These are phyloP conservation scores for Xenentodon cancila DNA, from an alignment of 2,797 vertebrate species.

Conservation along the genomic window DNA sequence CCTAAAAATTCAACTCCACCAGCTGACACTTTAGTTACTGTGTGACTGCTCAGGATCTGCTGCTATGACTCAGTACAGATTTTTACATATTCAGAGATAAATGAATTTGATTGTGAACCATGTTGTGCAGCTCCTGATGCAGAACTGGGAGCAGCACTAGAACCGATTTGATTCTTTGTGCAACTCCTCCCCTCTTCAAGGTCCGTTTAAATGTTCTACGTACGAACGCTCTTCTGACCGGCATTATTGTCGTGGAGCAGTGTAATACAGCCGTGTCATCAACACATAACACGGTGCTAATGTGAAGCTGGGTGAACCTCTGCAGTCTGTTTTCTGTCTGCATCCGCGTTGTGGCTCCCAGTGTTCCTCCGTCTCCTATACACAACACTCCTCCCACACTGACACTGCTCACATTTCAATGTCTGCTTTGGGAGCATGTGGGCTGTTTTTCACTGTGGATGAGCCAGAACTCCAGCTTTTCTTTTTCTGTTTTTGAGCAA, in stretches of 20 bases:
- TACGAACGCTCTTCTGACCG: too few relatives aligned
- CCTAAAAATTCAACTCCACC: too few relatives aligned
- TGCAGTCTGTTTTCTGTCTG: too few relatives aligned
- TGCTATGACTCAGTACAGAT: too few relatives aligned
- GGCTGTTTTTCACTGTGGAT: constrained; percentile 35
- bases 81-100: too few relatives aligned
- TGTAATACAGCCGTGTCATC: constrained; percentile 11
- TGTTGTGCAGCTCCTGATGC: neutral
- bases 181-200: constrained; percentile 9
- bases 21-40: too few relatives aligned
- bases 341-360: constrained; percentile 17
- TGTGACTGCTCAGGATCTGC: too few relatives aligned
- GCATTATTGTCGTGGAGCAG: neutral
- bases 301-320: constrained; percentile 23
- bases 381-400: constrained; percentile 56
- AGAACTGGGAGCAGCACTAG: neutral
- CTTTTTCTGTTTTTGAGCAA: constrained; percentile 1
- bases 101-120: too few relatives aligned
- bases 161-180: too few relatives aligned
- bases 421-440: constrained; percentile 49
- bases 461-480: constrained; percentile 26
- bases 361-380: constrained; percentile 35
- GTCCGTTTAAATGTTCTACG: neutral
- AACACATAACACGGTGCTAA: neutral
- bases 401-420: constrained; percentile 30